These are phyloP conservation scores for Syritta pipiens DNA, from an alignment of 2,888 invertebrate genomes.

Conservation along the genomic window DNA sequence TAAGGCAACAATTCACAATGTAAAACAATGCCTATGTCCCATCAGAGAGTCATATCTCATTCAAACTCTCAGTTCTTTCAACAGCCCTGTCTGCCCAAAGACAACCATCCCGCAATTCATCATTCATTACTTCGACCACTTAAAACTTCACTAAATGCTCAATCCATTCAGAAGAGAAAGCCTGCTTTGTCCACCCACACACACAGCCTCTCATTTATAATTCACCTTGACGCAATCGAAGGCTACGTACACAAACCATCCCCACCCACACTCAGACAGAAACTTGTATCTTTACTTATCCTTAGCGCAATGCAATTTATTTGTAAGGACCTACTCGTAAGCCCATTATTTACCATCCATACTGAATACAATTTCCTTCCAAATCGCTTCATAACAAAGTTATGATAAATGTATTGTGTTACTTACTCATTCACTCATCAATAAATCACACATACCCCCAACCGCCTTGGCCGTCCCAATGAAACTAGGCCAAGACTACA, in stretches of 20 bases:
- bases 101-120: too few relatives aligned
- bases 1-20: too few relatives aligned
- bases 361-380: slow-evolving; percentile 36
- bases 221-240: slow-evolving; percentile 41
- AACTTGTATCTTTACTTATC: slow-evolving; percentile 1
- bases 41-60: too few relatives aligned
- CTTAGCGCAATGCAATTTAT: slow-evolving; percentile 26
- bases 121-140: too few relatives aligned
- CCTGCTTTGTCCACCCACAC: too few relatives aligned
- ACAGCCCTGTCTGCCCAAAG: too few relatives aligned
- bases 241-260: background rate
- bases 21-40: too few relatives aligned
- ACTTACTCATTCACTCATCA: slow-evolving; percentile 49
- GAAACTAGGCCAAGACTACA: slow-evolving; percentile 53
- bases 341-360: slow-evolving; percentile 26
- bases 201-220: slow-evolving; percentile 17
- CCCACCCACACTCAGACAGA: background rate
- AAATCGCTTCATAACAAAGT: slow-evolving; percentile 60
- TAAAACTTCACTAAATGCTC: too few relatives aligned
- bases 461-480: background rate
- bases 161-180: too few relatives aligned
- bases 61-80: too few relatives aligned
- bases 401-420: slow-evolving; percentile 60
- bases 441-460: slow-evolving; percentile 52
- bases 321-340: slow-evolving; percentile 32